Evolutionary conservation across 2,113 vertebrate genomes (phyloP).

Genomic region (Passer domesticus): DNA sequence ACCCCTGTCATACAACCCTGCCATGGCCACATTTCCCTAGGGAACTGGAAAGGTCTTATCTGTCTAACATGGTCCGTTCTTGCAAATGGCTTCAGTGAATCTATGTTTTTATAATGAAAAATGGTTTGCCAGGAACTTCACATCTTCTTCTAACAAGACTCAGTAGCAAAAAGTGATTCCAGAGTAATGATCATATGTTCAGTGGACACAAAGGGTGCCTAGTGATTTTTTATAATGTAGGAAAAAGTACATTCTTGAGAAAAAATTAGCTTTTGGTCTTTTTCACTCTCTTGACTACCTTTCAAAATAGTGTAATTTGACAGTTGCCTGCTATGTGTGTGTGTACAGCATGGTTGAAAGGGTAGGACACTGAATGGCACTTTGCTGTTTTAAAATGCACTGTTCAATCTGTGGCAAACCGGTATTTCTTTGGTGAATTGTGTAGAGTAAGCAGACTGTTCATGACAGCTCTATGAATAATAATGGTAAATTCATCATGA

Average conservation of each 20-base stretch:
- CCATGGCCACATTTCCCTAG: not conserved
- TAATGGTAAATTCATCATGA: constrained; percentile 27
- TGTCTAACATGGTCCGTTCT: not conserved
- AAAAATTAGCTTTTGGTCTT: not conserved
- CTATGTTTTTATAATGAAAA: not conserved
- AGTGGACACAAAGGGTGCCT: not conserved
- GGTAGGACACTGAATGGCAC: not conserved
- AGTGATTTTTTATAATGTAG: not conserved
- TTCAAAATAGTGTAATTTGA: not conserved
- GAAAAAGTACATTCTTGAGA: not conserved
- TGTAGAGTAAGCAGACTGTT: constrained; percentile 26
- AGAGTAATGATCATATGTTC: not conserved
- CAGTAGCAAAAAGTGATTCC: constrained; percentile 12
- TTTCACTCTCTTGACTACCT: not conserved
- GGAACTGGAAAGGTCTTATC: not conserved
- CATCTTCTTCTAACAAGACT: not conserved
- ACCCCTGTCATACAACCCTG: not conserved
- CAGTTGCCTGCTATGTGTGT: not conserved
- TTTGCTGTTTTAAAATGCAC: constrained; percentile 7
- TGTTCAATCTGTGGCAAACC: not conserved
- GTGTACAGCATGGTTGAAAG: not conserved
- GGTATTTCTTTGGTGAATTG: constrained; percentile 9
- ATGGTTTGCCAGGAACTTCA: not conserved
- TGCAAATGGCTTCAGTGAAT: not conserved
- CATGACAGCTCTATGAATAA: constrained; percentile 50